phyloP scores from a whole-genome alignment of 2,888 invertebrate genomes.

The Lordiphosa andalusiaca region DNA sequence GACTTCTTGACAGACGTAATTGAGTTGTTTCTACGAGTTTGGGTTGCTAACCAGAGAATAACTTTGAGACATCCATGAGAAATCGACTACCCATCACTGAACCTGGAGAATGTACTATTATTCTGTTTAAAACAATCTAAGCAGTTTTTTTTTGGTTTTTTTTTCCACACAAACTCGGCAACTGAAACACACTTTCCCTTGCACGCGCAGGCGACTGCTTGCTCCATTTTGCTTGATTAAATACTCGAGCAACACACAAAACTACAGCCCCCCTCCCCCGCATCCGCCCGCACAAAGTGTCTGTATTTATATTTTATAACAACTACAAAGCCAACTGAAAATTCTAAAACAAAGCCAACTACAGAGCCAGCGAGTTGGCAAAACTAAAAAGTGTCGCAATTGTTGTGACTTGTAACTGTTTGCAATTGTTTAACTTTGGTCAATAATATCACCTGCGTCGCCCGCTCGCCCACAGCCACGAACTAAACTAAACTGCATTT shows the following conservation, averaged over 20 bases:
- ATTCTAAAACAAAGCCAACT: conserved; percentile 6
- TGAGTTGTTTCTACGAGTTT: too few relatives aligned
- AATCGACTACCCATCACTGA: too few relatives aligned
- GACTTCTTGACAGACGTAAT: too few relatives aligned
- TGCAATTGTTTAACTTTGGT: conserved; percentile 70
- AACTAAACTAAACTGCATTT: conserved; percentile 59
- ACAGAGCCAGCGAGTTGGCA: conserved; percentile 20
- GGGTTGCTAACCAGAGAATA: too few relatives aligned
- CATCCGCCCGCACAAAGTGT: conserved; percentile 15
- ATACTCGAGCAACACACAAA: conserved; percentile 18
- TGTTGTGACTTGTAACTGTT: conserved; percentile 57
- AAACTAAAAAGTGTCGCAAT: conserved; percentile 64
- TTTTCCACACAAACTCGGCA: neutral
- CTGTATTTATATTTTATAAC: conserved; percentile 20
- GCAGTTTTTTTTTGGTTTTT: neutral
- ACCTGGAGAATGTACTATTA: too few relatives aligned
- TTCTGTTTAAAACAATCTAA: too few relatives aligned
- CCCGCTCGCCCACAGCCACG: conserved; percentile 29
- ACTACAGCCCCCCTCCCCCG: conserved; percentile 13
- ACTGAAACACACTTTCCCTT: neutral
- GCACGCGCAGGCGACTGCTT: too few relatives aligned
- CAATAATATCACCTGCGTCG: conserved; percentile 65
- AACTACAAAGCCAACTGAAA: conserved; percentile 7
- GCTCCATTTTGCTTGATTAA: conserved; percentile 16
- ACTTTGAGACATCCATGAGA: too few relatives aligned